Evolutionary conservation across 2,113 vertebrate species (phyloP).

Genomic region (Erythrocercus mccallii): DNA sequence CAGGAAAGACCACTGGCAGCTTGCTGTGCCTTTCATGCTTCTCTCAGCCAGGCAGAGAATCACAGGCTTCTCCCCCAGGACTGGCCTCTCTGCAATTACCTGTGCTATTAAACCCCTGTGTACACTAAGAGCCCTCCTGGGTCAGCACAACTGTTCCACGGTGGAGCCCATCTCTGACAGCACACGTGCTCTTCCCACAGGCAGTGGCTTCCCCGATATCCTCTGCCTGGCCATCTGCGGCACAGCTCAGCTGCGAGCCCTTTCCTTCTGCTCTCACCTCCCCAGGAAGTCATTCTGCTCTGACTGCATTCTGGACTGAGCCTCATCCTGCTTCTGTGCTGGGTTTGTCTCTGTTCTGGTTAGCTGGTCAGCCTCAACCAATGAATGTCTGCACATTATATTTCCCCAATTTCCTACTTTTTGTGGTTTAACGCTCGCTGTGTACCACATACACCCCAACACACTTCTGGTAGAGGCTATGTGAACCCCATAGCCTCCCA

Average conservation of each 20-base stretch:
- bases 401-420: neutral
- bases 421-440: accelerated
- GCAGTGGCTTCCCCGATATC: accelerated
- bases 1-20: neutral
- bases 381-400: accelerated
- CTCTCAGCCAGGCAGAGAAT: neutral
- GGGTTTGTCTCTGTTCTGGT: neutral
- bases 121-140: neutral
- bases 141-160: accelerated
- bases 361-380: neutral
- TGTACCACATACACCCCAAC: neutral
- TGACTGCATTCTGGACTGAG: accelerated
- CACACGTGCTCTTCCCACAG: neutral
- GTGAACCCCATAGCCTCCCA: accelerated
- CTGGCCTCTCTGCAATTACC: neutral
- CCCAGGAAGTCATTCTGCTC: neutral
- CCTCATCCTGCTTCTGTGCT: neutral
- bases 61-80: accelerated
- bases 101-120: accelerated
- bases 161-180: accelerated
- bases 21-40: neutral
- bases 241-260: neutral
- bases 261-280: neutral
- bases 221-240: neutral
- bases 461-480: accelerated